Evolutionary conservation across 1,140 invertebrate species (phyloP).

Genomic region (Drosophila rufa): DNA sequence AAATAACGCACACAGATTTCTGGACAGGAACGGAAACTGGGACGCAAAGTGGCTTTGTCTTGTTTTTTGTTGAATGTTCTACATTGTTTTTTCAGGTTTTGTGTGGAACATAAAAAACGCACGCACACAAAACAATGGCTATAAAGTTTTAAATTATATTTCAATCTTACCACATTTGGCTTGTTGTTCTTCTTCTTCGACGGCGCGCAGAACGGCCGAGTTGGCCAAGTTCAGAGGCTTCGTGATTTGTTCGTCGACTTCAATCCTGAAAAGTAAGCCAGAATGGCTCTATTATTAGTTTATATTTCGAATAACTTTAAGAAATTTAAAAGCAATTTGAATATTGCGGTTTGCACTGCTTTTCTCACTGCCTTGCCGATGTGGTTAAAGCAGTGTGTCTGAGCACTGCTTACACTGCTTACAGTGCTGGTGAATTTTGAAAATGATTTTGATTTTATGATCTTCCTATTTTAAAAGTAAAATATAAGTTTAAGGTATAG

Average conservation of each 20-base stretch:
- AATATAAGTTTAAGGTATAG: too few relatives aligned
- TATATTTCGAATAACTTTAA: neutral
- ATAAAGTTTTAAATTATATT: conserved; percentile 2
- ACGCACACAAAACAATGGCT: conserved; percentile 22
- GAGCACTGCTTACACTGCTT: conserved; percentile 11
- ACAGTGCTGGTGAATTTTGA: neutral
- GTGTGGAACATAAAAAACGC: conserved; percentile 6
- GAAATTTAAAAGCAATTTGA: neutral
- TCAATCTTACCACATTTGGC: conserved; percentile 87
- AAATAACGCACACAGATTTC: conserved; percentile 13
- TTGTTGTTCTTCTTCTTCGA: conserved; percentile 91
- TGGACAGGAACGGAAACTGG: conserved; percentile 19
- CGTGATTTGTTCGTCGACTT: conserved; percentile 83
- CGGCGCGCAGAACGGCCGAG: conserved; percentile 91
- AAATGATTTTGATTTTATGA: neutral
- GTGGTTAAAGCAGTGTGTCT: neutral
- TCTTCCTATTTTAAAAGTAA: neutral
- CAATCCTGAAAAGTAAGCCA: conserved; percentile 53
- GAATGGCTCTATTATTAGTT: neutral
- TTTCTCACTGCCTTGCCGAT: conserved; percentile 5
- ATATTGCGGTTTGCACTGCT: conserved; percentile 18
- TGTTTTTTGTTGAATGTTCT: conserved; percentile 7
- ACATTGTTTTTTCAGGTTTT: conserved; percentile 31
- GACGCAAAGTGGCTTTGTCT: conserved; percentile 34
- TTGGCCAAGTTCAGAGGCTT: conserved; percentile 92